Conservation (phyloP, 2,888 invertebrate genomes). For the Rosalia funebris region DNA sequence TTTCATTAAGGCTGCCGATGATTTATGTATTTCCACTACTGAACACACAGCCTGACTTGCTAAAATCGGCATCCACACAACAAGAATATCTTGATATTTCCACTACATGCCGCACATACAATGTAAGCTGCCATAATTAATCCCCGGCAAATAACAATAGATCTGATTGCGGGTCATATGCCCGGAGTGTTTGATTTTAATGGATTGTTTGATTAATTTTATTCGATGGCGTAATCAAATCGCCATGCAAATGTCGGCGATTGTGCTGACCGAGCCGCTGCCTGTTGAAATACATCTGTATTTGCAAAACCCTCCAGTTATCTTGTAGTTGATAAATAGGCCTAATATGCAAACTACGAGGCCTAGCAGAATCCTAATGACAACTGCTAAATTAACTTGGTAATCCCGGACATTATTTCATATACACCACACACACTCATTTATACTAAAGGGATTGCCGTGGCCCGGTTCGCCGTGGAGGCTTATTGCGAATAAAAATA, state of each 20-base stretch:
- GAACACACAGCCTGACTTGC: slow-evolving; percentile 9
- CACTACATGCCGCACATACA: not conserved
- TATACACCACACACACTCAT: slow-evolving; percentile 11
- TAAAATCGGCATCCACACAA: slow-evolving; percentile 10
- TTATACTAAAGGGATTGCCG: slow-evolving; percentile 9
- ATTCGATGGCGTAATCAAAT: slow-evolving; percentile 32
- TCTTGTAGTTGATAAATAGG: slow-evolving; percentile 45
- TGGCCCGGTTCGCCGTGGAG: slow-evolving; percentile 1
- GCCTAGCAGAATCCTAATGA: slow-evolving; percentile 30
- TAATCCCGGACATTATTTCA: slow-evolving; percentile 26
- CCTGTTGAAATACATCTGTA: slow-evolving; percentile 40
- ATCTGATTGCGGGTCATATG: slow-evolving; percentile 23
- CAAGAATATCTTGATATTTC: slow-evolving; percentile 16
- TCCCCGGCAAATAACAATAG: slow-evolving; percentile 19
- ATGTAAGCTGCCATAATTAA: slow-evolving; percentile 20
- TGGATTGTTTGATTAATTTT: slow-evolving; percentile 35
- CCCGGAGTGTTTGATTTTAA: slow-evolving; percentile 21
- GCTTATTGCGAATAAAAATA: slow-evolving; percentile 18
- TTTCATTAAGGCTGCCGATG: too few species aligned
- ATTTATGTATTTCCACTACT: too few species aligned
- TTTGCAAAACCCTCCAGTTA: slow-evolving; percentile 44
- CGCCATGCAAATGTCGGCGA: slow-evolving; percentile 39
- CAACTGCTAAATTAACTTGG: slow-evolving; percentile 26
- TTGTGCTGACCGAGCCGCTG: slow-evolving; percentile 34
- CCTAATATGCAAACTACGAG: slow-evolving; percentile 41